phyloP scores from a whole-genome alignment of 2,888 invertebrate genomes.

The Heliconius ethilla region DNA sequence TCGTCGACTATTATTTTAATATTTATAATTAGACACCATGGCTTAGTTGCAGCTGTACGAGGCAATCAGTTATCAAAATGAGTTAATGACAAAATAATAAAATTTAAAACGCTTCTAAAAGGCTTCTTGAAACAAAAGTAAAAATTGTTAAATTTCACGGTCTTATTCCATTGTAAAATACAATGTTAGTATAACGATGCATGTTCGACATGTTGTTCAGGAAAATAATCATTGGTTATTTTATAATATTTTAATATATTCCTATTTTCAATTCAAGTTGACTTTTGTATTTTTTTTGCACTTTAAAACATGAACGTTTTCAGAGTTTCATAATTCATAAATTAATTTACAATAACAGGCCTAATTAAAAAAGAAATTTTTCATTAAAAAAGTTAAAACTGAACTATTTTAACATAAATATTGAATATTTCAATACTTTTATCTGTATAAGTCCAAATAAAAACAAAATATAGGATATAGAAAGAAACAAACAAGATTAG shows the following conservation, averaged over 20 bases:
- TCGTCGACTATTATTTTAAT: no score
- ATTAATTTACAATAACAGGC: no score
- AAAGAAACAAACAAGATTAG: not conserved
- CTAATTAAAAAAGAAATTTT: no score
- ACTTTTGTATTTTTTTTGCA: not conserved
- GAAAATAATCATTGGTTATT: not conserved
- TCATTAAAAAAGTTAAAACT: no score
- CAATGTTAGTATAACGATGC: not conserved
- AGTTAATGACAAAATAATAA: not conserved
- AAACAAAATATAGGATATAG: not conserved
- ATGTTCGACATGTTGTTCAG: not conserved
- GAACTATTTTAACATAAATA: no score
- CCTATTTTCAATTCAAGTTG: not conserved
- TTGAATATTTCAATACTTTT: not conserved
- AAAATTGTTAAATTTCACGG: not conserved
- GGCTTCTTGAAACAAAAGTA: not conserved
- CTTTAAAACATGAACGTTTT: not conserved
- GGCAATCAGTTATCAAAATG: not conserved
- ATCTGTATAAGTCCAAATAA: not conserved
- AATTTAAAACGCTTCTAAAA: not conserved
- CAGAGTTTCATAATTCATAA: no score
- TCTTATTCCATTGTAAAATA: constrained; percentile 9
- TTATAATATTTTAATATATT: not conserved
- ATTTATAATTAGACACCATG: no score
- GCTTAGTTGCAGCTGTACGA: no score